phyloP scores from a whole-genome alignment of 92 coral and sea anemone species.

The Ricordea florida region DNA sequence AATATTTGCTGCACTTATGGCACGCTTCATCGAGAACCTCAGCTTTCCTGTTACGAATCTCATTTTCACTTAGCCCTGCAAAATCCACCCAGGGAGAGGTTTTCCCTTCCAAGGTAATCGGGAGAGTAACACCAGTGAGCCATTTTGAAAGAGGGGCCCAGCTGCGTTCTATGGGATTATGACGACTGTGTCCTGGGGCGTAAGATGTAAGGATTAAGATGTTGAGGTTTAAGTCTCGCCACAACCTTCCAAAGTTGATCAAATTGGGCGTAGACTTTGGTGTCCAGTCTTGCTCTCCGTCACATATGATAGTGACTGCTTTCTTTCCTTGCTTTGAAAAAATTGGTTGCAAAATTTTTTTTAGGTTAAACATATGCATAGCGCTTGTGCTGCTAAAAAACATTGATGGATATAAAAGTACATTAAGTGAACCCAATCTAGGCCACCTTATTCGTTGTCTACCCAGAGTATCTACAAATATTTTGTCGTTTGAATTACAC shows the following conservation, averaged over 20 bases:
- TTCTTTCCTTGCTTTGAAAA: not conserved
- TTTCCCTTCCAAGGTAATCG: not conserved
- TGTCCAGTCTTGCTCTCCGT: constrained; percentile 58
- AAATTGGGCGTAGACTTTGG: constrained; percentile 26
- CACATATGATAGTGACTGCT: constrained; percentile 24
- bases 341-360: constrained; percentile 6
- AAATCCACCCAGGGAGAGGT: constrained; percentile 18
- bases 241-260: constrained; percentile 22
- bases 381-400: constrained; percentile 27
- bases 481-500: not conserved
- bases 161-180: constrained; percentile 36
- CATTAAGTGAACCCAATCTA: not conserved
- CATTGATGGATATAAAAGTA: not conserved
- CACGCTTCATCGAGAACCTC: constrained; percentile 15
- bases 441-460: constrained; percentile 8
- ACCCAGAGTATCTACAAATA: not conserved
- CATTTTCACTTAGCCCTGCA: not conserved
- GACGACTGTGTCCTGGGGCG: constrained; percentile 36
- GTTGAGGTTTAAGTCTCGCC: constrained; percentile 23
- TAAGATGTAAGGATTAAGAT: constrained; percentile 28
- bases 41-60: not conserved
- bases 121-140: constrained; percentile 47
- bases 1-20: constrained; percentile 2
- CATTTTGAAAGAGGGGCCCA: constrained; percentile 51
- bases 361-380: not conserved